These are phyloP conservation scores for Psilanteris sp. DNA, from an alignment of 1,140 invertebrate species.

Conservation along the genomic window DNA sequence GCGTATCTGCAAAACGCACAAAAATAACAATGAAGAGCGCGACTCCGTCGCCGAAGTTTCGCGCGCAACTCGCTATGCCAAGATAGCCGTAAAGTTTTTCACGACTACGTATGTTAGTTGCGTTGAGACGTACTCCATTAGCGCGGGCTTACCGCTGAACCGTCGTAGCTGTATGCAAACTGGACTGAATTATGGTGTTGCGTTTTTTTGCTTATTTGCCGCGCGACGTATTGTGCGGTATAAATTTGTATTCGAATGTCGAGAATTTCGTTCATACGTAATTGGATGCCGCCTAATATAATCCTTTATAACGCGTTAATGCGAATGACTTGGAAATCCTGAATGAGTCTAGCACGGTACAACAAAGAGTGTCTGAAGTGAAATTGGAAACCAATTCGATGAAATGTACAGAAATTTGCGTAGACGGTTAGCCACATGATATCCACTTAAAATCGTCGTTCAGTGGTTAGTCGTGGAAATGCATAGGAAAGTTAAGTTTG, in stretches of 20 bases:
- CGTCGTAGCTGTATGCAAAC: constrained; percentile 37
- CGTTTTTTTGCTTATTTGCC: constrained; percentile 38
- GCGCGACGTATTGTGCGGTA: constrained; percentile 31
- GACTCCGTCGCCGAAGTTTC: constrained; percentile 62
- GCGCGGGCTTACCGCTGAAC: constrained; percentile 20
- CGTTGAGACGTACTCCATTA: constrained; percentile 54
- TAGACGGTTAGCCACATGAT: no score
- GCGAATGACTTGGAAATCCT: no score
- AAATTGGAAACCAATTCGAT: no score
- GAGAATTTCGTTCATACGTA: constrained; percentile 26
- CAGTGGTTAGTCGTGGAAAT: no score
- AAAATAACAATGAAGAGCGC: constrained; percentile 70
- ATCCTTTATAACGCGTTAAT: no score
- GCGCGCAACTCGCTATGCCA: constrained; percentile 36
- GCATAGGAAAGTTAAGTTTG: no score
- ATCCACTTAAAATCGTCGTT: no score
- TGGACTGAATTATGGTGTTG: constrained; percentile 31
- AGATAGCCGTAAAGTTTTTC: constrained; percentile 60
- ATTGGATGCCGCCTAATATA: constrained; percentile 45
- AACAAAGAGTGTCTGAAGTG: no score
- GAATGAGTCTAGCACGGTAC: no score
- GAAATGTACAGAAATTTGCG: no score
- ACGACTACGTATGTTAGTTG: constrained; percentile 41
- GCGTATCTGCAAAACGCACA: constrained; percentile 64
- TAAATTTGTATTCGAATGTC: constrained; percentile 53